phyloP scores from a whole-genome alignment of 2,113 vertebrate species.

The Psittacula cyanocephala region DNA sequence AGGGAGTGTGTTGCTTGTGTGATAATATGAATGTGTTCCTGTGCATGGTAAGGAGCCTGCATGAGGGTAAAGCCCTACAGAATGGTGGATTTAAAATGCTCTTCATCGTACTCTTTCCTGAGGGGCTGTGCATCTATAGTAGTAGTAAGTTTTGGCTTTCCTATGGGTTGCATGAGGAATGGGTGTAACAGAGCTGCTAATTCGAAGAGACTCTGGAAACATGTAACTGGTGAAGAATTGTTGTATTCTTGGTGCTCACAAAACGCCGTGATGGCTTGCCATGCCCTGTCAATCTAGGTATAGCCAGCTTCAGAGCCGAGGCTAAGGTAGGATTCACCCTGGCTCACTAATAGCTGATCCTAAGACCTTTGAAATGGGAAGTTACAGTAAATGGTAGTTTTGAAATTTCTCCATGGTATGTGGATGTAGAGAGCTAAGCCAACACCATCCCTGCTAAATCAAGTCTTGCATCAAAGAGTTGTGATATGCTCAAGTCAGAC shows the following conservation, averaged over 20 bases:
- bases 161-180: background rate
- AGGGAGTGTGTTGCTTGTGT: rapidly evolving
- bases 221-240: background rate
- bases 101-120: background rate
- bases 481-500: constrained; percentile 31
- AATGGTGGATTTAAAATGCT: background rate
- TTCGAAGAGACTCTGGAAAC: background rate
- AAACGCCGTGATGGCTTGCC: rapidly evolving
- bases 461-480: constrained; percentile 32
- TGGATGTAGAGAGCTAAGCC: background rate
- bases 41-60: background rate
- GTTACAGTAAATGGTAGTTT: constrained; percentile 32
- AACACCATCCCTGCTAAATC: background rate
- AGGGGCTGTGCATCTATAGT: background rate
- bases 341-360: background rate
- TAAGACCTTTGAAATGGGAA: background rate
- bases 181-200: background rate
- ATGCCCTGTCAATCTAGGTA: background rate
- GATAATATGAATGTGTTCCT: rapidly evolving
- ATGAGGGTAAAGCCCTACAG: background rate
- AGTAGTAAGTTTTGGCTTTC: background rate
- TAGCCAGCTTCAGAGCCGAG: background rate
- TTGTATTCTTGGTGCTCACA: rapidly evolving
- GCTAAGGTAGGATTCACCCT: background rate
- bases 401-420: constrained; percentile 31